Evolutionary conservation across 2,888 invertebrate genomes (phyloP).

Genomic region (Abrostola tripartita): DNA sequence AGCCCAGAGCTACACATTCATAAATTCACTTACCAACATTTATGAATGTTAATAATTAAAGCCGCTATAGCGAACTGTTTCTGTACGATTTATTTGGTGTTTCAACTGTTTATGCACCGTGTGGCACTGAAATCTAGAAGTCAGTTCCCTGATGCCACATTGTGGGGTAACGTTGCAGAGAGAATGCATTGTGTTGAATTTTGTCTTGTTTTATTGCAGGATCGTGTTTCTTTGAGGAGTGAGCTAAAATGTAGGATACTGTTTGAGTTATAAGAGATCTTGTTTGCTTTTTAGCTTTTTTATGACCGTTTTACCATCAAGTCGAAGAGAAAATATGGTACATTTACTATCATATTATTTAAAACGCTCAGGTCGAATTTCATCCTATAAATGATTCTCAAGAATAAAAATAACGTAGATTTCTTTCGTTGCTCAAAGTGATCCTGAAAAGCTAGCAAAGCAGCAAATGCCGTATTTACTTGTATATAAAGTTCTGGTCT

Average conservation of each 20-base stretch:
- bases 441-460: no score
- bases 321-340: no score
- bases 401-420: no score
- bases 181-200: slow-evolving; percentile 19
- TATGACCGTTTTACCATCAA: no score
- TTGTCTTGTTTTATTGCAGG: neutral
- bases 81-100: slow-evolving; percentile 38
- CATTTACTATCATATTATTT: no score
- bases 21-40: slow-evolving; percentile 82
- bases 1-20: slow-evolving; percentile 71
- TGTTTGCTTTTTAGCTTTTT: no score
- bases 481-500: no score
- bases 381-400: no score
- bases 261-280: neutral
- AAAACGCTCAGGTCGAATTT: no score
- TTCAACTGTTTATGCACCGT: slow-evolving; percentile 43
- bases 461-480: no score
- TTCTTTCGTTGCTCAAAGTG: no score
- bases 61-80: slow-evolving; percentile 55
- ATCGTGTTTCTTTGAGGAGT: neutral
- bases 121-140: slow-evolving; percentile 33
- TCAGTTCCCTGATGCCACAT: slow-evolving; percentile 23
- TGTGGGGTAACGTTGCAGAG: slow-evolving; percentile 14
- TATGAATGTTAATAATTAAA: slow-evolving; percentile 83
- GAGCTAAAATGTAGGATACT: neutral